Conservation (phyloP, 2,888 invertebrate genomes). For the Meteorus cinctellus region DNA sequence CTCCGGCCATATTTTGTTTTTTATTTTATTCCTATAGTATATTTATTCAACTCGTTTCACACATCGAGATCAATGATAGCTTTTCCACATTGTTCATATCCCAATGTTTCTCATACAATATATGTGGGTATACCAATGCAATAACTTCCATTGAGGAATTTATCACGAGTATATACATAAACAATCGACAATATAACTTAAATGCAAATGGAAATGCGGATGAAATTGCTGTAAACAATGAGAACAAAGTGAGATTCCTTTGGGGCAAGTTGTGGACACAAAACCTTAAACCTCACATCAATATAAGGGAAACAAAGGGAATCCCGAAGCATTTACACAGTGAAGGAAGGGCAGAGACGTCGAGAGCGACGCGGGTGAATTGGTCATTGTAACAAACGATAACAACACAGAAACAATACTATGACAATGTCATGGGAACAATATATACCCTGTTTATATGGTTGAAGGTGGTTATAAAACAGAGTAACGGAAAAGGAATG, state of each 20-base stretch:
- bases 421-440: conserved; percentile 7
- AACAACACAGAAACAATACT: neutral
- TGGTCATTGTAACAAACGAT: conserved; percentile 5
- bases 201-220: conserved; percentile 12
- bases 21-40: neutral
- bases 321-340: conserved; percentile 25
- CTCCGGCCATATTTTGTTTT: conserved; percentile 7
- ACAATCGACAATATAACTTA: conserved; percentile 19
- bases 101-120: neutral
- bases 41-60: conserved; percentile 24
- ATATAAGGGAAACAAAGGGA: neutral
- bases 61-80: conserved; percentile 13
- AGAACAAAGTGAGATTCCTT: neutral
- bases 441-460: neutral
- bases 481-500: neutral
- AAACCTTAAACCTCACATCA: neutral
- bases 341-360: too few relatives aligned
- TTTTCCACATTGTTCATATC: conserved; percentile 14
- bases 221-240: conserved; percentile 1
- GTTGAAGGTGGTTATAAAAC: conserved; percentile 17
- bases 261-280: conserved; percentile 1
- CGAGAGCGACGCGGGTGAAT: neutral
- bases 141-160: conserved; percentile 5
- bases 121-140: conserved; percentile 11
- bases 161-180: neutral